Percentiles rank a stretch among this genome's conserved stretches.
phyloP scores from a whole-genome alignment of 2,888 invertebrate genomes.

The Pyrochroa serraticornis region DNA sequence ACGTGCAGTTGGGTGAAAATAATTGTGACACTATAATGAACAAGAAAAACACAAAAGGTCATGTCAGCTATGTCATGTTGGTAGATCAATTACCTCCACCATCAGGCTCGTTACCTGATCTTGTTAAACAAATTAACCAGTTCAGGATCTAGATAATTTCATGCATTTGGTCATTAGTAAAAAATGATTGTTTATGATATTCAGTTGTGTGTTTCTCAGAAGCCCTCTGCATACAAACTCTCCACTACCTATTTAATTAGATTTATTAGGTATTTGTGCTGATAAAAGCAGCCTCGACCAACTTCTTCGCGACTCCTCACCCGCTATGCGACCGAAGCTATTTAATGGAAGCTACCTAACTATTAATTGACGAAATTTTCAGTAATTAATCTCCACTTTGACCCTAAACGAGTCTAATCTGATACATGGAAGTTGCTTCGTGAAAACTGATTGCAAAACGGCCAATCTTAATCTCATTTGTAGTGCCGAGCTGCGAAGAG shows the following conservation, averaged over 20 bases:
- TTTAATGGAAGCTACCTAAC: no score
- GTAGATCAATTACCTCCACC: no score
- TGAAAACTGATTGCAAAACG: constrained; percentile 18
- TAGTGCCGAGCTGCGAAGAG: constrained; percentile 1
- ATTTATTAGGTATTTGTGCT: constrained; percentile 46
- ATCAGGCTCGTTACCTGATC: constrained; percentile 23
- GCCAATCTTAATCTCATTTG: constrained; percentile 23
- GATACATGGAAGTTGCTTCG: constrained; percentile 16
- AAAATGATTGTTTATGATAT: constrained; percentile 44
- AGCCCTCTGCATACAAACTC: constrained; percentile 41
- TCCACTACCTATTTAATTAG: constrained; percentile 45
- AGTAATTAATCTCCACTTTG: constrained; percentile 16
- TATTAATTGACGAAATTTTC: no score
- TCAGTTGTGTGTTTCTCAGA: constrained; percentile 44
- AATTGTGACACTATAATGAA: no score
- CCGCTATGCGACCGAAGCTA: no score
- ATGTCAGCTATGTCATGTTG: no score
- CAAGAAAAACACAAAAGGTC: no score
- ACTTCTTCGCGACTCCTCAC: no score
- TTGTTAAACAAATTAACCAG: constrained; percentile 48
- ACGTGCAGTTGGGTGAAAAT: neutral
- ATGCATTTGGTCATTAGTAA: constrained; percentile 39
- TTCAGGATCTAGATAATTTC: constrained; percentile 48
- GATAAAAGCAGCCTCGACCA: constrained; percentile 25
- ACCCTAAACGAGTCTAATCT: constrained; percentile 18